Conservation (phyloP, 2,797 vertebrate species). For the Helarctos malayanus region DNA sequence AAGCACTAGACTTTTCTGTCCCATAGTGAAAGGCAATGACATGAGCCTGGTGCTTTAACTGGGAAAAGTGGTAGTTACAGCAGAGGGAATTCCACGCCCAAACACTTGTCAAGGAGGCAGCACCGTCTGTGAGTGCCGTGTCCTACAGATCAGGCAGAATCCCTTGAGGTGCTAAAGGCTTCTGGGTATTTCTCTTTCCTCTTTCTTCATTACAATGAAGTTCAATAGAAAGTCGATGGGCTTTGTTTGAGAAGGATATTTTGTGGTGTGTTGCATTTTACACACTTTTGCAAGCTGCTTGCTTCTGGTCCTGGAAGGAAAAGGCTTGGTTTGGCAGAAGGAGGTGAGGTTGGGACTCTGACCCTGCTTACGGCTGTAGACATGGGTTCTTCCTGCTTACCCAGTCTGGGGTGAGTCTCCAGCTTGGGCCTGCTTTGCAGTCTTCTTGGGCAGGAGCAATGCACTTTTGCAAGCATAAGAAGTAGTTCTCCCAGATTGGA, state of each 20-base stretch:
- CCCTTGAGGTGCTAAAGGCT: not conserved
- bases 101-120: not conserved
- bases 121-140: accelerated
- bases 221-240: not conserved
- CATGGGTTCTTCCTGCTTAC: not conserved
- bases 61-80: not conserved
- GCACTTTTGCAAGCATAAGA: not conserved
- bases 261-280: not conserved
- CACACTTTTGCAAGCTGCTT: not conserved
- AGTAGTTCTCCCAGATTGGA: not conserved
- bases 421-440: not conserved
- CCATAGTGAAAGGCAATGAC: not conserved
- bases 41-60: not conserved
- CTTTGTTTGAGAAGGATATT: not conserved
- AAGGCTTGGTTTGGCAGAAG: not conserved
- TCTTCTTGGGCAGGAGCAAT: not conserved
- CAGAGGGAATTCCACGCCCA: not conserved
- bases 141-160: not conserved
- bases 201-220: not conserved
- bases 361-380: not conserved
- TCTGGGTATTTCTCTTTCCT: not conserved
- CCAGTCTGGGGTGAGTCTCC: not conserved
- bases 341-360: not conserved
- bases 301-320: not conserved
- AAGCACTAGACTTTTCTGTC: not conserved